Conservation (phyloP, 2,113 vertebrate genomes). For the Paradisaea rubra region DNA sequence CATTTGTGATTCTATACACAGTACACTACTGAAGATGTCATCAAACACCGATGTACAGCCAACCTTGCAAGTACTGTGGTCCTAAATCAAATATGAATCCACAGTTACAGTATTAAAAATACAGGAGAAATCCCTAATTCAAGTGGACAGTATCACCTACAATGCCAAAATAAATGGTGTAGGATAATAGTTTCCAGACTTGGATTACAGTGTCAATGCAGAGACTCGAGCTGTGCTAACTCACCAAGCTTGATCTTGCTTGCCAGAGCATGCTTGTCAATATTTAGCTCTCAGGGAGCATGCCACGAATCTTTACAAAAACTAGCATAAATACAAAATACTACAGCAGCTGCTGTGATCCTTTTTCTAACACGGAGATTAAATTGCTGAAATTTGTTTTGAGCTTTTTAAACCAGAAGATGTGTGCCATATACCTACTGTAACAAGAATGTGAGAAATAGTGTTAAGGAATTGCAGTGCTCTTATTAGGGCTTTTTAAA, state of each 20-base stretch:
- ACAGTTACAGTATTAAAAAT: conserved; percentile 40
- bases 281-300: conserved; percentile 69
- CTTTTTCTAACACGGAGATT: conserved; percentile 76
- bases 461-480: conserved; percentile 41
- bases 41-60: background rate
- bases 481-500: conserved; percentile 47
- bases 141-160: conserved; percentile 56
- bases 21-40: conserved; percentile 5
- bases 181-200: conserved; percentile 68
- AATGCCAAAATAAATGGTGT: conserved; percentile 64
- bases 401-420: conserved; percentile 52
- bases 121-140: conserved; percentile 56
- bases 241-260: conserved; percentile 76
- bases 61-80: background rate
- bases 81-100: conserved; percentile 61
- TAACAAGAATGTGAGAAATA: conserved; percentile 46
- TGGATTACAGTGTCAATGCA: conserved; percentile 66
- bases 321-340: conserved; percentile 72
- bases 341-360: conserved; percentile 70
- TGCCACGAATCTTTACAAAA: conserved; percentile 61
- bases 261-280: conserved; percentile 77
- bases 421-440: conserved; percentile 40
- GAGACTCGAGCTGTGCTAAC: conserved; percentile 69
- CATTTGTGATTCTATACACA: conserved; percentile 9
- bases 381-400: conserved; percentile 62